A percentile compares a stretch with the other conserved stretches of the same genome.
Conservation (phyloP, 2,113 vertebrate species). For the Naja naja region DNA sequence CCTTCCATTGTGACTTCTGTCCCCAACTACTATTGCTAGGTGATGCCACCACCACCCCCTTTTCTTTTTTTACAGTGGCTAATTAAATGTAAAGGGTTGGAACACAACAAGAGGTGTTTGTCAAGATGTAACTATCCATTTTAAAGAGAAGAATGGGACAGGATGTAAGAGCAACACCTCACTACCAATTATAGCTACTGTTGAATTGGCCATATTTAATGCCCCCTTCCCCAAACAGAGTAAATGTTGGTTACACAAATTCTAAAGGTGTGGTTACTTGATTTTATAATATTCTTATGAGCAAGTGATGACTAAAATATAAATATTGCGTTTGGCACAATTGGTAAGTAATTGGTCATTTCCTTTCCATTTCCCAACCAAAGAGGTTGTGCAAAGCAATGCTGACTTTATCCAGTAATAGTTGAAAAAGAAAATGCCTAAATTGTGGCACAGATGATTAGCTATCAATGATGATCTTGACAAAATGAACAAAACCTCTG, state of each 20-base stretch:
- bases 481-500: not conserved
- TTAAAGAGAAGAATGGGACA: not conserved
- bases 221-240: not conserved
- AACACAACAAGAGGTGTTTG: not conserved
- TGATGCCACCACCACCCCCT: not conserved
- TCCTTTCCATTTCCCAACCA: slow-evolving; percentile 1
- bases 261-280: slow-evolving; percentile 2
- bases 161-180: not conserved
- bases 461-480: not conserved
- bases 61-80: not conserved
- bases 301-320: slow-evolving; percentile 4
- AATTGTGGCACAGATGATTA: not conserved
- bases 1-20: not conserved
- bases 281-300: slow-evolving; percentile 8
- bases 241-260: not conserved
- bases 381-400: not conserved
- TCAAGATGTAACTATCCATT: not conserved
- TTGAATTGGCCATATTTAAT: not conserved
- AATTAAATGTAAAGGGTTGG: not conserved
- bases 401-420: not conserved
- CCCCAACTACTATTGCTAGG: not conserved
- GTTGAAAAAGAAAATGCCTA: not conserved
- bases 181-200: not conserved
- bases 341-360: not conserved
- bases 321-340: not conserved